Base-by-base conservation (phyloP, 2,888 invertebrate genomes). In the Synanthedon tipuliformis region DNA sequence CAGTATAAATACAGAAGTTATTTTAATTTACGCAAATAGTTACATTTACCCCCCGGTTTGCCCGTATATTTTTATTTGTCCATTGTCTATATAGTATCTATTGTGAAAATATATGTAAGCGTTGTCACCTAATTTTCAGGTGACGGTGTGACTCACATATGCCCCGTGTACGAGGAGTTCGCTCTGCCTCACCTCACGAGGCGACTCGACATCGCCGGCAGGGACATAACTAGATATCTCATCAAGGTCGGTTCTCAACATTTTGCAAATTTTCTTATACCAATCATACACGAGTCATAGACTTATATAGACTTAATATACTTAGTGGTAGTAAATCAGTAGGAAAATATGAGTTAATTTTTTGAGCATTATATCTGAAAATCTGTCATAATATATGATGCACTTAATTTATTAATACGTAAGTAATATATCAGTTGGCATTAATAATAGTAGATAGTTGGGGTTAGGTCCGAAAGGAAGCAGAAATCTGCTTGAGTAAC, bases 111-210 rank as follows among this genome's bases (percentile, higher is more conserved):
- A 45, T 13, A 45, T 45, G 45, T 45, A 15, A 18, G 18, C 3
- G 3, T 12, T 45, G 12, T 15, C 11, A 27, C 34, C 8, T 34
- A 7, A 34, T 10, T 15, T 48, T 48, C 49, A 86, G 99, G 99
- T 1, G 99, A 99, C 76, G 99, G 99, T 50, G 99, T 99, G 0
- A 99, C 99, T 3, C 99, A 99, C 80, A 98, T 99, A 58, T 99
- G 99, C 75, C 99, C 99, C 0, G 99, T 99, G 2, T 99, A 97
- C 71, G 98, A 99, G 75, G 98, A 98, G 69, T 99, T 94, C 74
- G 94, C 99, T 0, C 83, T 99, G 61, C 97, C 98, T 1, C 98
- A 99, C 89, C 89, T 99, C 53, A 99, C 98, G 0, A 89, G 96
- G 62, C 89, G 99, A 51, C 81, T 99, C 59, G 99, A 99, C 74